Base-by-base conservation (phyloP, 2,797 vertebrate genomes). In the Amniataba percoides region DNA sequence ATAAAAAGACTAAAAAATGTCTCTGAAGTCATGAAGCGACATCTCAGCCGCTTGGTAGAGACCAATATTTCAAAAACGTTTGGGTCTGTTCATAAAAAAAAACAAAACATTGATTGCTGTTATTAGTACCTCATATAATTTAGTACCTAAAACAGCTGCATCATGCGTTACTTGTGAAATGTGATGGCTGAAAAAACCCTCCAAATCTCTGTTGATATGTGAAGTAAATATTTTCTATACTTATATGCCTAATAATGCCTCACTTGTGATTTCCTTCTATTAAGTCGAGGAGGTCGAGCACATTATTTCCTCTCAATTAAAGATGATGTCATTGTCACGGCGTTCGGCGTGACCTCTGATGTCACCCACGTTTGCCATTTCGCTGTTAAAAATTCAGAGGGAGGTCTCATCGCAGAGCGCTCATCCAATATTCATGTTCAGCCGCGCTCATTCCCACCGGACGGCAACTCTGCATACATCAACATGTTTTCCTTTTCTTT, bases 391-490 rank as follows among this genome's bases (percentile, higher is more conserved):
- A 84, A 67, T 27, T 76, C 70, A 67, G 23, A 48, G 13, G 14
- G 12, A 46, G 60, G 51, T 34, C 16, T 78, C 52, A 16, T 39
- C 57, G 16, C 57, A 48, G 31, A 64, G 60, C 18, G n/a, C 78
- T 65, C 43, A 69, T 74, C 71, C 68, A 81, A 42, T 63, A 87
- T 84, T 86, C 60, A 82, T 78, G 64, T 57, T 65, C 31, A 3
- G 36, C 49, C 0, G 5, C 40, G 51, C 31, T 55, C 53, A 34
- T 49, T 77, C 70, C 34, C 45, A 43, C 7, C 11, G 46, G 66
- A 70, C 73, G 43, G 31, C 27, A 62, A 15, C 58, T 7, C 74
- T 65, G 53, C 59, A 14, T 70, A 36, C 19, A 66, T 73, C 65
- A 34, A 53, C 40, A 2, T 64, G 42, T 52, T 72, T 59, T 57